Conservation (phyloP, 2,797 vertebrate genomes). For the Enteromius viviparus region DNA sequence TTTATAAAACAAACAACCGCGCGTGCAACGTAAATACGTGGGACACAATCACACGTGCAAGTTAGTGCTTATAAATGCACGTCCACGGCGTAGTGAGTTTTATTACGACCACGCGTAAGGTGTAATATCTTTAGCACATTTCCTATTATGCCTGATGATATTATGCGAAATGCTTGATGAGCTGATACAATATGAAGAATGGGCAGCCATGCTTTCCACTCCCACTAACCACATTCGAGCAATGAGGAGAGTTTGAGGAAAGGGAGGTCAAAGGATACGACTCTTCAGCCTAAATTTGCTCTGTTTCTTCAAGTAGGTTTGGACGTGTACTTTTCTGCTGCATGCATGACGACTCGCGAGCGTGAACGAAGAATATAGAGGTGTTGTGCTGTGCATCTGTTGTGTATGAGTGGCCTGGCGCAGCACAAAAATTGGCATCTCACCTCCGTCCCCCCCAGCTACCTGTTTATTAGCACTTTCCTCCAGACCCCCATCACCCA, state of each 20-base stretch:
- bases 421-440: constrained; percentile 80
- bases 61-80: constrained; percentile 1
- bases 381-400: constrained; percentile 64
- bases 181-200: constrained; percentile 75
- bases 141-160: constrained; percentile 6
- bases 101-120: constrained; percentile 3
- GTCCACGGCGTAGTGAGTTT: constrained; percentile 3
- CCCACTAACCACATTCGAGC: constrained; percentile 76
- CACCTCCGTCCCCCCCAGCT: constrained; percentile 85
- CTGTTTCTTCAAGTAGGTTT: constrained; percentile 57
- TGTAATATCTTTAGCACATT: constrained; percentile 57
- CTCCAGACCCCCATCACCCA: constrained; percentile 88
- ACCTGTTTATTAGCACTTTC: constrained; percentile 87
- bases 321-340: constrained; percentile 59
- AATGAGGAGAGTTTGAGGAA: constrained; percentile 65
- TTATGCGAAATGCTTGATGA: constrained; percentile 77
- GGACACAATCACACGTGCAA: background rate
- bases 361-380: constrained; percentile 29
- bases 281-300: constrained; percentile 63
- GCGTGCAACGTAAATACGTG: constrained; percentile 31
- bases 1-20: constrained; percentile 15
- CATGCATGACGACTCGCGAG: constrained; percentile 61
- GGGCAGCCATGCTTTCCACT: constrained; percentile 85
- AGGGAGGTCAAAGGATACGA: constrained; percentile 71
- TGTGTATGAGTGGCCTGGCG: constrained; percentile 77